Conservation (phyloP, 2,113 vertebrate genomes). For the Mobula birostris region DNA sequence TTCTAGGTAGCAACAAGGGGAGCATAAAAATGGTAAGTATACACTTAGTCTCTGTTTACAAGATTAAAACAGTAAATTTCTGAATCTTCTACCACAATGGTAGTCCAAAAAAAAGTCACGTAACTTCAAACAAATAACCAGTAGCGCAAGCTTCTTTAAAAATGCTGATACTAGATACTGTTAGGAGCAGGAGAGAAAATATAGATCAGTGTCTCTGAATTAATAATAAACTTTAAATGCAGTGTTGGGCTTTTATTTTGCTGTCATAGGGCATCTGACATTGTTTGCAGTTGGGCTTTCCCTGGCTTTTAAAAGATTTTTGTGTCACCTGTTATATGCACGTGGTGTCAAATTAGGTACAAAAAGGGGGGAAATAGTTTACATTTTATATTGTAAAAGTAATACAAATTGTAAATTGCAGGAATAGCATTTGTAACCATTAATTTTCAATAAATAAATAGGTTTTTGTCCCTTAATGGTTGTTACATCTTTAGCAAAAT, state of each 20-base stretch:
- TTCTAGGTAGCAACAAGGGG: neutral
- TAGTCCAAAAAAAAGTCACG: neutral
- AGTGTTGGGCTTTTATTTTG: neutral
- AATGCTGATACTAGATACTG: too few relatives aligned
- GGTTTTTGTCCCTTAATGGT: too few relatives aligned
- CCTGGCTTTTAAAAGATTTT: neutral
- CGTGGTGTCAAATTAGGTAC: neutral
- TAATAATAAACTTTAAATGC: neutral
- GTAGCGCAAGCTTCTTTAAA: neutral
- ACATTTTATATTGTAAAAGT: too few relatives aligned
- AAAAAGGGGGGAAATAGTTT: neutral
- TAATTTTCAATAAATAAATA: too few relatives aligned
- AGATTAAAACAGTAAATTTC: neutral
- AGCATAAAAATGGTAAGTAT: neutral
- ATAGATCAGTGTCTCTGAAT: neutral
- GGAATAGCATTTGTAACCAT: too few relatives aligned
- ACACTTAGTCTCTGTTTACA: neutral
- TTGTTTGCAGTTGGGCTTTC: neutral
- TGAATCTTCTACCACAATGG: neutral
- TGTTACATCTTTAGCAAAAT: too few relatives aligned
- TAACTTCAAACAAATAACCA: neutral
- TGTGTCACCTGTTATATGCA: too few relatives aligned
- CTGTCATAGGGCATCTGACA: neutral
- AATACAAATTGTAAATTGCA: too few relatives aligned
- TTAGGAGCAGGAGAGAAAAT: neutral